These are phyloP conservation scores for Pelvicachromis taeniatus DNA, from an alignment of 2,113 vertebrate species.

Conservation along the genomic window DNA sequence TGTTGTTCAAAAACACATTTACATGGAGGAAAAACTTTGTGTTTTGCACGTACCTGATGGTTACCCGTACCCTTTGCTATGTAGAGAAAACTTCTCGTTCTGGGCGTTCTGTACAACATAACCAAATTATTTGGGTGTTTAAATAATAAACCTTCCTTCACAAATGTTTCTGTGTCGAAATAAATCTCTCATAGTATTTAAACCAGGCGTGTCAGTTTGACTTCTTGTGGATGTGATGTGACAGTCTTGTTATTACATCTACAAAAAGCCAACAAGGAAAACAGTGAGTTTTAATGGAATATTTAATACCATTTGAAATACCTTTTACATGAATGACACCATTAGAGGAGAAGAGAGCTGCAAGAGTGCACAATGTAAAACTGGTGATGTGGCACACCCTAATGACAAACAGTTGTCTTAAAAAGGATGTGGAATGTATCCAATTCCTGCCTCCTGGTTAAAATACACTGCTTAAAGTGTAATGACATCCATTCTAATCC, in stretches of 20 bases:
- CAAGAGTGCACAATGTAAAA: not conserved
- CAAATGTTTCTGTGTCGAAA: not conserved
- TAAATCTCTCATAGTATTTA: not conserved
- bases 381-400: not conserved
- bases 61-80: not conserved
- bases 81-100: not conserved
- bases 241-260: not conserved
- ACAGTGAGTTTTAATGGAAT: not conserved
- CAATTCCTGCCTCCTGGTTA: not conserved
- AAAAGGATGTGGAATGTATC: not conserved
- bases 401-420: not conserved
- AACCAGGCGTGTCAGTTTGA: not conserved
- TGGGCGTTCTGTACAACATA: not conserved
- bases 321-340: conserved; percentile 45
- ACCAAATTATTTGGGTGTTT: not conserved
- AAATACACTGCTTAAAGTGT: not conserved
- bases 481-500: not conserved
- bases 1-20: not conserved
- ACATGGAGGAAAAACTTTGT: not conserved
- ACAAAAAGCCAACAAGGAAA: not conserved
- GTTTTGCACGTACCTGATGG: not conserved
- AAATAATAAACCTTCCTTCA: not conserved
- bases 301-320: conserved; percentile 52
- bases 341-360: not conserved
- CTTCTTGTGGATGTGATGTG: not conserved